Evolutionary conservation across 2,888 invertebrate species (phyloP).

Genomic region (Drosophila melanosoma): DNA sequence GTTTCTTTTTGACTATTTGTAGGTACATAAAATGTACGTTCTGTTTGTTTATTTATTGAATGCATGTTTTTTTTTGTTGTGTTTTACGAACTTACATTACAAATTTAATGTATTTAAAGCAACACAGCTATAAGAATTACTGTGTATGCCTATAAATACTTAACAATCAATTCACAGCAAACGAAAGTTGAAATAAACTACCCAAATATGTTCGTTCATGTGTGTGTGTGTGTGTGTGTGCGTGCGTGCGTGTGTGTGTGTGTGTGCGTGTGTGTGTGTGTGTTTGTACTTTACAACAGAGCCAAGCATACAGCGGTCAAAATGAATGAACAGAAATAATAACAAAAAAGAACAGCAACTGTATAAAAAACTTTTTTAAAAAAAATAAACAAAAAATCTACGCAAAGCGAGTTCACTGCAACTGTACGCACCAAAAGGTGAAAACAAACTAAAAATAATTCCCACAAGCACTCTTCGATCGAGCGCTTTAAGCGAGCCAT

Average conservation of each 20-base stretch:
- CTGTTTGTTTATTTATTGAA: not conserved
- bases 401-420: constrained; percentile 31
- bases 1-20: constrained; percentile 1
- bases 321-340: constrained; percentile 10
- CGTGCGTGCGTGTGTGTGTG: not conserved
- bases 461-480: constrained; percentile 59
- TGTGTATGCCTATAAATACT: constrained; percentile 11
- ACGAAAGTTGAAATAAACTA: constrained; percentile 26
- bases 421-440: constrained; percentile 75
- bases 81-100: constrained; percentile 1
- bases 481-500: constrained; percentile 55
- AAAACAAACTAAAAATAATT: constrained; percentile 78
- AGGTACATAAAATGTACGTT: not conserved
- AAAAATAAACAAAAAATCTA: constrained; percentile 6
- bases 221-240: not conserved
- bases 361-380: not conserved
- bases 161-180: constrained; percentile 25
- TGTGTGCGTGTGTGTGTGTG: not conserved
- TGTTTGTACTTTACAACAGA: constrained; percentile 3
- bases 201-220: not conserved
- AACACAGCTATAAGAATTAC: not conserved
- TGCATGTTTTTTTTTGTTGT: not conserved
- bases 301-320: constrained; percentile 14
- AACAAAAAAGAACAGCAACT: constrained; percentile 13
- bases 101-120: constrained; percentile 13